Base-by-base conservation (phyloP, 1,140 invertebrate genomes). In the Cydia pomonella region DNA sequence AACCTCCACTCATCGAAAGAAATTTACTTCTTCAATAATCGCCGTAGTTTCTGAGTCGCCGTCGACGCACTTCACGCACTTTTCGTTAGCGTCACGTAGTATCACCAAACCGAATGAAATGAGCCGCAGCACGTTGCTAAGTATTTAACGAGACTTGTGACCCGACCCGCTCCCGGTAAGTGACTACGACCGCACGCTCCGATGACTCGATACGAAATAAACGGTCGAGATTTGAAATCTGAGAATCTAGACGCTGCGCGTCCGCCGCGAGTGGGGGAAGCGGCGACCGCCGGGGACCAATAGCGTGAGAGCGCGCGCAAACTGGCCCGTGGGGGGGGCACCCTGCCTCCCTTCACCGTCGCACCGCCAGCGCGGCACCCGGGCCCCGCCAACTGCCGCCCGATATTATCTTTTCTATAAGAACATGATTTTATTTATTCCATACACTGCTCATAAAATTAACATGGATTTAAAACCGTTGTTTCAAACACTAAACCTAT, bases 1-100 rank as follows among this genome's bases (percentile, higher is more conserved):
- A 92, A 93, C 91, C 92, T 92, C 88, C 93, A 93, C 93, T 91
- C 93, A 93, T 92, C 93, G 92, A 93, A 93, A 92, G 92, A 93
- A 92, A 92, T 93, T 93, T 92, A 91, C 87, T 77, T 87, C 86
- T 82, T 79, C 79, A 82, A 76, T 77, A 79, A 81, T 73, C 78
- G 78, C 77, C 66, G 79, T 76, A 47, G 41, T 62, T 33, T 29
- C 75, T 75, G 27, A 69, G 72, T 29, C 62, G 66, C 53, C 53
- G 64, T 33, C 80, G 76, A 76, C 73, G 84, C 90, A 92, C 89
- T 92, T 85, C 88, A 91, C 90, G 88, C 89, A 91, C 90, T 89
- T 80, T 87, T 88, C 83, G 85, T 87, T 79, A 79, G 83, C 83
- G 87, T 90, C 89, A 89, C 88, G 88, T 87, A 75, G 78, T 80